These are phyloP conservation scores for Zaprionus capensis DNA, from an alignment of 1,140 invertebrate genomes.

Conservation along the genomic window DNA sequence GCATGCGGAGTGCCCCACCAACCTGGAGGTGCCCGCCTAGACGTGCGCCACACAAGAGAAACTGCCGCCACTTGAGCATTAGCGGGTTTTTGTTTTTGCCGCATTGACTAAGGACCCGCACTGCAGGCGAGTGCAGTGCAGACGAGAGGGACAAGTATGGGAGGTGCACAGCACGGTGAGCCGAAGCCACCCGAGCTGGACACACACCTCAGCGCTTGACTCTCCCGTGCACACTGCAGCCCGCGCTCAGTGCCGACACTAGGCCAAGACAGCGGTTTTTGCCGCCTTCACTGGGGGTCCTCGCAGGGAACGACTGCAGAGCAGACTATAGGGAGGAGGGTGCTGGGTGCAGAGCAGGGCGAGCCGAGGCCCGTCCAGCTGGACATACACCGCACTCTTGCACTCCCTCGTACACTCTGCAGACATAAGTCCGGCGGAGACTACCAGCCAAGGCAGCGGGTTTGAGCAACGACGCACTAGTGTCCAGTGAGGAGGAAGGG, in stretches of 20 bases:
- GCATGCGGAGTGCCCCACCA: background rate
- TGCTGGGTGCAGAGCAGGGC: background rate
- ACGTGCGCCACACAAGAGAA: conserved; percentile 44
- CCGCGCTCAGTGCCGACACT: conserved; percentile 43
- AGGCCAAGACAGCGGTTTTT: conserved; percentile 53
- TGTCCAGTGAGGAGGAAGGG: conserved; percentile 8
- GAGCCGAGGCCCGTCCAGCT: conserved; percentile 4
- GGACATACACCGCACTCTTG: conserved; percentile 1
- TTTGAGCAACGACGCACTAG: conserved; percentile 23
- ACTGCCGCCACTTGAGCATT: conserved; percentile 15
- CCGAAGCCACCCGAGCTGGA: conserved; percentile 14
- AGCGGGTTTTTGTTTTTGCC: conserved; percentile 68
- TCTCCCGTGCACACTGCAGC: conserved; percentile 4
- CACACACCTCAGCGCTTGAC: background rate
- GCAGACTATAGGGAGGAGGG: conserved; percentile 20
- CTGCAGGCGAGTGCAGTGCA: conserved; percentile 13
- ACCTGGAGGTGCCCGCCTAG: conserved; percentile 5
- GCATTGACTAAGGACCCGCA: conserved; percentile 62
- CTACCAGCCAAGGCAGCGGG: conserved; percentile 50
- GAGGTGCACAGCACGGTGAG: background rate
- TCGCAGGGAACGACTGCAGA: conserved; percentile 10
- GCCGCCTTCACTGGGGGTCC: conserved; percentile 61
- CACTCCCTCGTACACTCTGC: conserved; percentile 6
- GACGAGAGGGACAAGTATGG: conserved; percentile 20
- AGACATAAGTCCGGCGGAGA: conserved; percentile 19